Evolutionary conservation across 2,113 vertebrate genomes (phyloP), one percentile per base, ranked within the genome.

Genomic region (Chaetops frenatus): DNA sequence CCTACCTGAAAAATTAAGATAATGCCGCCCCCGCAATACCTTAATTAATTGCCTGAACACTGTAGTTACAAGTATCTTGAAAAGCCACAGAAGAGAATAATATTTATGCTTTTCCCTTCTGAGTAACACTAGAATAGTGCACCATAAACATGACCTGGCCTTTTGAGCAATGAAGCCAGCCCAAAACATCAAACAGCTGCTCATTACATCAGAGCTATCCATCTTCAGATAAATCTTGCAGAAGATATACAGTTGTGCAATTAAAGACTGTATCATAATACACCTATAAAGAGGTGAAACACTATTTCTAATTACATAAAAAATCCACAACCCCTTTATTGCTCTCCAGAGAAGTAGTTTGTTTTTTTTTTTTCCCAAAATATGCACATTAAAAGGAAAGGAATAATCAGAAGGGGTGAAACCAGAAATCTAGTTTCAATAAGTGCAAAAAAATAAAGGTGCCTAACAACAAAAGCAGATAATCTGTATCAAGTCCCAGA

Each of bases 11-110:
- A 82, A 87, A 79, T 48, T 6, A 81, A 71, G 31, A 42, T 47
- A 76, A 48, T 27, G 15, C 29, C 1, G 0, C 20, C 7, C 21
- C 11, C 3, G 0, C 47, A 50, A 15, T 12, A 44, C 5, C 12
- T 76, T 15, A 93, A 70, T 65, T 47, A 83, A 65, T 62, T 12
- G 2, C 47, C 22, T 42, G 12, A 82, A 69, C 25, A 15, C 20
- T 44, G 27, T 6, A 47, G 19, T 16, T 78, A 78, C 13, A 83
- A 85, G 54, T 13, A 85, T 33, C 71, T 81, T 64, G 33, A 71
- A 90, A 91, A 67, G 36, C 29, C 53, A 84, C 44, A 48, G 20
- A 67, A 65, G 11, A 45, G 38, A 81, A 56, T 45, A 60, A 45
- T 66, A 86, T 6, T 31, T 72, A 61, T 22, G 13, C 24, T 72